Conservation (phyloP, 2,113 vertebrate species). For the Onychorhynchus coronatus region DNA sequence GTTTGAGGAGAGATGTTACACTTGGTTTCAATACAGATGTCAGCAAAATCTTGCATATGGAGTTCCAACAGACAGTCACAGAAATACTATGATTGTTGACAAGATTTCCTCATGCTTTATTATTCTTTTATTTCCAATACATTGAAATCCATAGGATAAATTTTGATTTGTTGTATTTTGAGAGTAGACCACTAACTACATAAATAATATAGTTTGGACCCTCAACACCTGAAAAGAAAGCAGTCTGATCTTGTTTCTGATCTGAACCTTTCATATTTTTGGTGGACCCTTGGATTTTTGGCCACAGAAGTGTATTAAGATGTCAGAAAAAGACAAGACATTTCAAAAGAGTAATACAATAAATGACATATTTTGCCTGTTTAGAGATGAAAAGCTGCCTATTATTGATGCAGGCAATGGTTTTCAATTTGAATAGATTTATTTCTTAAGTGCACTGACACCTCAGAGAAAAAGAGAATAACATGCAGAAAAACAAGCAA, state of each 20-base stretch:
- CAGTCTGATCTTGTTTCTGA: background rate
- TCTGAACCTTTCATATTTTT: background rate
- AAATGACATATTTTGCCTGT: background rate
- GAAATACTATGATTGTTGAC: background rate
- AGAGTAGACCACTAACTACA: background rate
- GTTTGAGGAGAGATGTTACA: background rate
- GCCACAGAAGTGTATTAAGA: background rate
- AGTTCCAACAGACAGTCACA: background rate
- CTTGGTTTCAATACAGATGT: background rate
- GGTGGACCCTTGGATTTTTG: background rate
- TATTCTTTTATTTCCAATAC: background rate
- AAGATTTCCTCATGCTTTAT: background rate
- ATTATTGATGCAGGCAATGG: background rate
- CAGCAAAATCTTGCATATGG: background rate
- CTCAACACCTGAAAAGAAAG: background rate
- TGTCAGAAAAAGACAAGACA: background rate
- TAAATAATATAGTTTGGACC: background rate
- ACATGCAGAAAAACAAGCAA: background rate
- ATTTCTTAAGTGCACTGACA: background rate
- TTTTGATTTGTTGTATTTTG: background rate
- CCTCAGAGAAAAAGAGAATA: background rate
- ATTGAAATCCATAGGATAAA: background rate
- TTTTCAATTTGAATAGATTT: background rate
- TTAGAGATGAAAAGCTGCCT: background rate
- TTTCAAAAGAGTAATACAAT: background rate